Percentiles rank a stretch among this genome's conserved stretches.
phyloP scores from a whole-genome alignment of 2,888 invertebrate genomes.

The Oscheius sp. region DNA sequence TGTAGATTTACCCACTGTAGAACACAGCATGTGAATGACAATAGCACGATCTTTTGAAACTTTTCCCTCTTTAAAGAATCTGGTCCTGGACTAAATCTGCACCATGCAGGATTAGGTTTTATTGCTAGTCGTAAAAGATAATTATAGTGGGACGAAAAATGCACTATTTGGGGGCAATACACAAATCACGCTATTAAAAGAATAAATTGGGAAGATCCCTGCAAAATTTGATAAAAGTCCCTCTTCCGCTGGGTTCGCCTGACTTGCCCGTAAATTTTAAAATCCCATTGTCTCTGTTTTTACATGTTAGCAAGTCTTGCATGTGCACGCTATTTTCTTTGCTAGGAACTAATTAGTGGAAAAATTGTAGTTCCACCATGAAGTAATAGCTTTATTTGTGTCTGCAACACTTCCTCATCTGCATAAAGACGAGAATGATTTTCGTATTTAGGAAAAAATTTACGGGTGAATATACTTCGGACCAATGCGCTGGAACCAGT shows the following conservation, averaged over 20 bases:
- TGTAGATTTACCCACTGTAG: no score
- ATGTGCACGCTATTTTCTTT: constrained; percentile 6
- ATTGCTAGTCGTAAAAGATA: neutral
- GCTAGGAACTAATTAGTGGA: neutral
- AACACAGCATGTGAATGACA: constrained; percentile 13
- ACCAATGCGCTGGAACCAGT: constrained; percentile 28
- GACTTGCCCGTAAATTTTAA: no score
- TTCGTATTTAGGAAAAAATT: constrained; percentile 44
- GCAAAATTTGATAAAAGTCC: no score
- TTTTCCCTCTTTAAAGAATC: neutral
- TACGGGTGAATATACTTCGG: constrained; percentile 46
- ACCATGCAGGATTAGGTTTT: constrained; percentile 4
- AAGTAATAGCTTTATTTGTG: neutral
- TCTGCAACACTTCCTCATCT: no score
- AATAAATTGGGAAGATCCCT: no score
- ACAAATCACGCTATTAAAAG: no score
- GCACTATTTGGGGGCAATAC: no score
- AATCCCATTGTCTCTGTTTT: neutral
- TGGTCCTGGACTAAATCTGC: neutral
- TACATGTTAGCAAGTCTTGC: neutral
- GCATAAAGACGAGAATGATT: no score
- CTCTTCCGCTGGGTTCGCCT: no score
- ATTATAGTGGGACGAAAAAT: no score
- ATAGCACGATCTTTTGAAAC: neutral
- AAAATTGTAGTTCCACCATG: neutral